Evolutionary conservation across 2,888 invertebrate genomes (phyloP).

Genomic region (Sylvicola cinctus): DNA sequence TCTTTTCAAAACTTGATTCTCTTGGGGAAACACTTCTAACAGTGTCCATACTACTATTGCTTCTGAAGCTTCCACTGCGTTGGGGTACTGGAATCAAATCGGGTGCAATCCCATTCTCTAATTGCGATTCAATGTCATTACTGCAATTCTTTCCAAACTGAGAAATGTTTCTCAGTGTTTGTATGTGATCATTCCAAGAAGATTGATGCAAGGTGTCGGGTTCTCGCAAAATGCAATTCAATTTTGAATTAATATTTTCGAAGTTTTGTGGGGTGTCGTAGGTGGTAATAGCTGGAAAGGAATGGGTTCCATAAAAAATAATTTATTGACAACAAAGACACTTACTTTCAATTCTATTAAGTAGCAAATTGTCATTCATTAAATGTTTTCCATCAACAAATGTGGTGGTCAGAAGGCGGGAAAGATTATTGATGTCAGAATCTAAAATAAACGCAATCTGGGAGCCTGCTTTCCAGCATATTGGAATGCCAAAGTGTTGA

Average conservation of each 20-base stretch:
- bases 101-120: background rate
- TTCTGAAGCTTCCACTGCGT: background rate
- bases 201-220: no score
- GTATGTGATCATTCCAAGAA: no score
- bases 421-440: conserved; percentile 55
- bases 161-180: no score
- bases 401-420: conserved; percentile 42
- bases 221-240: no score
- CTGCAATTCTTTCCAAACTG: no score
- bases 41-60: no score
- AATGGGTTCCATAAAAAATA: background rate
- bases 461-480: conserved; percentile 61
- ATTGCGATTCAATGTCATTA: background rate
- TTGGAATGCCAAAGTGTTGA: conserved; percentile 55
- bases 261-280: background rate
- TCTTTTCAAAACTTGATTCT: no score
- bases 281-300: background rate
- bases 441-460: conserved; percentile 54
- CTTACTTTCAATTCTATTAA: conserved; percentile 62
- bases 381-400: conserved; percentile 50
- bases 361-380: conserved; percentile 55
- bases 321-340: conserved; percentile 11
- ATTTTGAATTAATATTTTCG: background rate
- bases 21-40: no score
- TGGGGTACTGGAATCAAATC: background rate